Conservation (phyloP, 2,888 invertebrate genomes). For the Uropetala carovei region DNA sequence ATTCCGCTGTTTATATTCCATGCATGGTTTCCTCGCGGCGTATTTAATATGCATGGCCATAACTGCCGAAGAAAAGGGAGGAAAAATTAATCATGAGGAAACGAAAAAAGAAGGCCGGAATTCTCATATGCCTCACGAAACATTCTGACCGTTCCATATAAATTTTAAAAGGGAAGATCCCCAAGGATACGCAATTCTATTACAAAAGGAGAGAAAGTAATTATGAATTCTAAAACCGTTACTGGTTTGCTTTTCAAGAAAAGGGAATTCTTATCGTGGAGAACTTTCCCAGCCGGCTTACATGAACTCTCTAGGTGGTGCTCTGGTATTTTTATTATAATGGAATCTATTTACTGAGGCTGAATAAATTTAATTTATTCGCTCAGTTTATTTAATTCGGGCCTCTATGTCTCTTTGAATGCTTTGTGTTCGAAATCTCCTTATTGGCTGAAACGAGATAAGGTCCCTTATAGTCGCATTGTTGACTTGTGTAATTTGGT, state of each 20-base stretch:
- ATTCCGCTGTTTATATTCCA: neutral
- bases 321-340: no score
- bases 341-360: no score
- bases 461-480: no score
- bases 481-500: no score
- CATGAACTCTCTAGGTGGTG: no score
- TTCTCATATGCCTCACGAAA: neutral
- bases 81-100: neutral
- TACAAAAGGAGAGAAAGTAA: neutral
- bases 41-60: slow-evolving; percentile 1
- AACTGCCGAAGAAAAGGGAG: neutral
- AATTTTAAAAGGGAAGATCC: neutral
- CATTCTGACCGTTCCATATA: neutral
- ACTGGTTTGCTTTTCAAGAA: neutral
- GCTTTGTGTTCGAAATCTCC: no score
- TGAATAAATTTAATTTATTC: no score
- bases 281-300: no score
- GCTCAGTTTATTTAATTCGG: no score
- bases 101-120: neutral
- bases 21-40: neutral
- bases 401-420: no score
- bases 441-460: no score
- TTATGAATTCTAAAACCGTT: slow-evolving; percentile 12
- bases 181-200: neutral
- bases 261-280: neutral